Base-by-base conservation (phyloP, 1,140 invertebrate genomes). In the Acyrthosiphon pisum region DNA sequence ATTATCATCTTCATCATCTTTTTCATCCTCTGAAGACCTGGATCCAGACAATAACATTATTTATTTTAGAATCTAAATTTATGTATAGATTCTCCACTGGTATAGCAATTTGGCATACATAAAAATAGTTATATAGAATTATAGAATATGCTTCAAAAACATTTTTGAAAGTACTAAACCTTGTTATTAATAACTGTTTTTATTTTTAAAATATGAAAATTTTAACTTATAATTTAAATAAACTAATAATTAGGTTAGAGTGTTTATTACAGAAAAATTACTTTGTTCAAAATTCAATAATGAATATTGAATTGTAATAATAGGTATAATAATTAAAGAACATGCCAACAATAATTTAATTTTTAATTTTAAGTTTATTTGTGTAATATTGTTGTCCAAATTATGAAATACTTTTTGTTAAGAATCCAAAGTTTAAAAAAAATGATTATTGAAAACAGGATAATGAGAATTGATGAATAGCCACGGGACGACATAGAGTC, bases 1-100 rank as follows among this genome's bases (percentile, higher is more conserved):
- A 22, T 86, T 14, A 30, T 48, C 46, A 23, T 90, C 53, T 56
- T 94, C 93, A n/a, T 94, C 93, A 86, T 89, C 50, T n/a, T 91
- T 90, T 23, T 84, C 91, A 41, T 48, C 53, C 26, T 93, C 53
- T 44, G 68, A 60, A 44, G 48, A 93, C n/a, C 89, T 93, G 30
- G 7, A 56, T 30, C 14, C n/a, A 11, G 7, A 50, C n/a, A n/a
- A n/a, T 26, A 86, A 86, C 26, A 44, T 53, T 20, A 22, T 7
- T 22, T 53, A 53, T 53, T 50, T 6, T 53, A 23, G 50, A 53
- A 53, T 53, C 50, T 6, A 53, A 53, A 53, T 50, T 50, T 50
- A 50, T 53, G 20, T 37, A 46, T 30, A 18, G 14, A 46, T n/a
- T 30, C 30, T 20, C 14, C 6, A 86, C 26, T 46, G 2, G 46